Conservation (phyloP, 2,797 vertebrate genomes). For the Megalops cyprinoides region DNA sequence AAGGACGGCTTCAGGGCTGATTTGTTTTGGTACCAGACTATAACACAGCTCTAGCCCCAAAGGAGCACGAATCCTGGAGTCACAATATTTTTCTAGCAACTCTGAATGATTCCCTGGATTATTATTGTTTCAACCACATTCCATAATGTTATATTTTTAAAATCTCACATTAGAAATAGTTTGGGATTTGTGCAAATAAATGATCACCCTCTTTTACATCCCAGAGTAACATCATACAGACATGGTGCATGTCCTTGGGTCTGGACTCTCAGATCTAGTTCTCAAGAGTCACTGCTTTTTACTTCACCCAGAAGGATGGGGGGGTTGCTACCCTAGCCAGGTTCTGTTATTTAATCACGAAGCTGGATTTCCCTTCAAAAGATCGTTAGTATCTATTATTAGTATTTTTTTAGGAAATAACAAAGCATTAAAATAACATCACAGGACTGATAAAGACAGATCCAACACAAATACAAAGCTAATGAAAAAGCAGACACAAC, state of each 20-base stretch:
- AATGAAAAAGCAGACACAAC: no score
- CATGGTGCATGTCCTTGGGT: neutral
- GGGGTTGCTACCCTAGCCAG: neutral
- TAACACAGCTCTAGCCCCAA: neutral
- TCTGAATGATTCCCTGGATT: neutral
- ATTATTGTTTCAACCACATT: constrained; percentile 17
- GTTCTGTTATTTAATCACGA: neutral
- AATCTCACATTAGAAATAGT: neutral
- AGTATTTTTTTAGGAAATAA: no score
- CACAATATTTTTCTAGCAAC: constrained; percentile 1
- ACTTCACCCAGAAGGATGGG: no score
- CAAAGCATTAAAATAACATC: no score
- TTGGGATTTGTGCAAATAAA: neutral
- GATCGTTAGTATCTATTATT: no score
- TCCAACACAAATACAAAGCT: no score
- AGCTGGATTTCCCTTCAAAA: no score
- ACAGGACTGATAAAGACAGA: no score
- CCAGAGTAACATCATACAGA: neutral
- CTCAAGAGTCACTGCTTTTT: neutral
- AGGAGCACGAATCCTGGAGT: neutral
- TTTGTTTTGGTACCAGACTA: constrained; percentile 17
- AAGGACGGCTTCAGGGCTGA: neutral
- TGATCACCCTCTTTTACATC: neutral
- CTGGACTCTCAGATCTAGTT: neutral
- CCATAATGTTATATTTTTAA: constrained; percentile 17